These are phyloP conservation scores for Brenthis daphne DNA, from an alignment of 2,888 invertebrate genomes.

Conservation along the genomic window DNA sequence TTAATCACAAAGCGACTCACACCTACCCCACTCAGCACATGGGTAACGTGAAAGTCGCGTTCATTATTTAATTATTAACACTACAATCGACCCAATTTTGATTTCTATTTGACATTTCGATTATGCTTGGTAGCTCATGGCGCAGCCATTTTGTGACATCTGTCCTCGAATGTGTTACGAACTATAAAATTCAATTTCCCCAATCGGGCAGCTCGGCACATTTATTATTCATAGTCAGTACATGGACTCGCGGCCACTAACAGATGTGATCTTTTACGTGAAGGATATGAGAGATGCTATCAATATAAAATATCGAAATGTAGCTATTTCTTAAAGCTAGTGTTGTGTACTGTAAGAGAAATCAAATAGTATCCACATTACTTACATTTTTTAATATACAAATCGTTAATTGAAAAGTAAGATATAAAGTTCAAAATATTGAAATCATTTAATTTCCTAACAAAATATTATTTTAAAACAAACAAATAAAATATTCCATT, in stretches of 20 bases:
- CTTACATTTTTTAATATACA: too few relatives aligned
- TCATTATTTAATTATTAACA: conserved; percentile 82
- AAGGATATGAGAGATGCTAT: conserved; percentile 59
- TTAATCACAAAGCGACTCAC: conserved; percentile 76
- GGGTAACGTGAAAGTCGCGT: conserved; percentile 43
- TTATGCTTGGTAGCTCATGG: conserved; percentile 70
- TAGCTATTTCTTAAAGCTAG: not conserved
- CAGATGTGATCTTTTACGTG: conserved; percentile 82
- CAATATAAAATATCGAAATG: conserved; percentile 2
- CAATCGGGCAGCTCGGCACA: conserved; percentile 79
- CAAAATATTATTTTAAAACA: not conserved
- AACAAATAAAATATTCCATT: not conserved
- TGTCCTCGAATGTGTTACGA: conserved; percentile 80
- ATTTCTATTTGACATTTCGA: conserved; percentile 81
- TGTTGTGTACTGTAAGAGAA: too few relatives aligned
- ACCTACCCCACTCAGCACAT: conserved; percentile 57
- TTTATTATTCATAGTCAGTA: conserved; percentile 81
- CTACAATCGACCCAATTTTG: conserved; percentile 82
- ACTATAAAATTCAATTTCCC: conserved; percentile 83
- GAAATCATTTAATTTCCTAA: too few relatives aligned
- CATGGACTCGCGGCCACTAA: conserved; percentile 77
- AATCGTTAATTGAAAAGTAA: too few relatives aligned
- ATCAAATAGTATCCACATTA: too few relatives aligned
- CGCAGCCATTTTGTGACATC: conserved; percentile 79
- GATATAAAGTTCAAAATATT: too few relatives aligned